Base-by-base conservation (phyloP, 1,140 invertebrate species). In the Caenorhabditis inopinata region DNA sequence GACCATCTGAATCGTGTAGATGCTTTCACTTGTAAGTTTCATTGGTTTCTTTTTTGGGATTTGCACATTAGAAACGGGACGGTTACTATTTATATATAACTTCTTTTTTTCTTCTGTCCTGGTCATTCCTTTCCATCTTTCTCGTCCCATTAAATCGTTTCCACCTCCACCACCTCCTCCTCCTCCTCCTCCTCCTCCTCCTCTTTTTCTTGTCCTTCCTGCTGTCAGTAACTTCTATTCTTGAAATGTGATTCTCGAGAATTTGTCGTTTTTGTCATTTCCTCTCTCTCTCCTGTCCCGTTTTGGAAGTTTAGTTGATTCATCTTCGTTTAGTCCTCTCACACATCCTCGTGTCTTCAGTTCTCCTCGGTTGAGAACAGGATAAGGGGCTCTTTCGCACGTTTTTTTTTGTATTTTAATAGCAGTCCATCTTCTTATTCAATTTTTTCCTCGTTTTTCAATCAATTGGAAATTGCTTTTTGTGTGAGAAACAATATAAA, bases 1-100 rank as follows among this genome's bases (percentile, higher is more conserved):
- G 58, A 21, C 58, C 58, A 68, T 68, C 58, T 68, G 58, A 68
- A 68, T 68, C 58, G 58, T 68, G 38, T 7, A 21, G 58, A 68
- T 9, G 16, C 27, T 68, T 68, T 32, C 3, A n/a, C n/a, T 68
- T 62, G 49, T 25, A 53, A 27, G 21, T 29, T 21, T 68, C n/a
- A 38, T 38, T 25, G 29, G 9, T 18, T 21, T 38, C n/a, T 68
- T 68, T 68, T 68, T 12, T 68, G 58, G 58, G 58, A 68, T 38
- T n/a, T 32, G 38, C 58, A 68, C 58, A 68, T 68, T 68, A 68
- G 58, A 68, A 68, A 68, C 58, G 32, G 58, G 58, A 68, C 58
- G n/a, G 16, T 38, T 38, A n/a, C 58, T 68, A 68, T 68, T 32
- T 42, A 42, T 68, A 68, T 29, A 29, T 68, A 21, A 21, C 38